Evolutionary conservation across 2,888 invertebrate genomes (phyloP), one percentile per base, ranked within the genome.

Genomic region (Rhimphoctona megacephalus): DNA sequence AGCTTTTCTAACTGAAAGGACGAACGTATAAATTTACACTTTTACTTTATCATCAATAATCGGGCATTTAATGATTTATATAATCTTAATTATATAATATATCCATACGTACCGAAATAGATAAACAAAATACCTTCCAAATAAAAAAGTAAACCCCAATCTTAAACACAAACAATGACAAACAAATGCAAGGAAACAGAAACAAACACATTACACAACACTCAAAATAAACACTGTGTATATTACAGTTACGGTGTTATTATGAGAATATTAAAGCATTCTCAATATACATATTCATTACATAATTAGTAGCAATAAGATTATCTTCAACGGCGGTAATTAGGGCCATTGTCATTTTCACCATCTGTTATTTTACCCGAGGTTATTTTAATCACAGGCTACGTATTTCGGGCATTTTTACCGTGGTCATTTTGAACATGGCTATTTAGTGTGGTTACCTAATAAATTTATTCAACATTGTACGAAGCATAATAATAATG

Each of bases 11-110:
- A 22, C 72, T 39, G 33, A 30, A 83, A 73, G 57, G 25, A 49
- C 69, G 19, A 43, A 72, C 46, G 64, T 78, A 74, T 79, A 78
- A 54, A 74, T 57, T 84, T 84, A 81, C 54, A 54, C 74, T 25
- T 39, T 64, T 17, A 36, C 22, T 61, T 78, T 69, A 43, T 36
- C 25, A 4, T 57, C 57, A 72, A 81, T 81, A 77, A 54, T 73
- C 6, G 7, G 52, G n/a, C 19, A 54, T 9, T 36, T n/a, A 11
- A 49, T 11, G 25, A 11, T 14, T 6, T 17, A 4, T 9, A 25
- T 25, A 61, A 14, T 2, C 14, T 17, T 14, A 2, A 43, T 33
- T 9, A 14, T 30, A 30, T 30, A 61, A 11, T 5, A 61, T 14
- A 5, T 8, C 5, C 11, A 57, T 57, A 14, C 19, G 3, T 2